Conservation (phyloP, 2,888 invertebrate species). For the Hemicrepidius hirtus region DNA sequence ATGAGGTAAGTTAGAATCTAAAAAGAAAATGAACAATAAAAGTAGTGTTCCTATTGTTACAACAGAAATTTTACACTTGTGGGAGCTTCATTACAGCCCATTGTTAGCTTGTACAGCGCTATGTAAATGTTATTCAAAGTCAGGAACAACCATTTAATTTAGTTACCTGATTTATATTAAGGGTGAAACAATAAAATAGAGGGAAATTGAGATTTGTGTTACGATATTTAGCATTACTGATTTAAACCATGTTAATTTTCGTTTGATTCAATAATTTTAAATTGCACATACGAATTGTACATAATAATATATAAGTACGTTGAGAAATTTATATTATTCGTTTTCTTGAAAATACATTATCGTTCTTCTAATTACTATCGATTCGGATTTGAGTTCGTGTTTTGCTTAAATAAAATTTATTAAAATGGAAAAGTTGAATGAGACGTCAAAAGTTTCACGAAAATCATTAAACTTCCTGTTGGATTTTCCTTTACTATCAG, state of each 20-base stretch:
- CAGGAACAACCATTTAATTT: not conserved
- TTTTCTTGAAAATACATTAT: not conserved
- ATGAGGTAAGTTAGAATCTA: too few relatives aligned
- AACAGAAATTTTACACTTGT: not conserved
- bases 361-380: not conserved
- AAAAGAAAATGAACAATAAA: not conserved
- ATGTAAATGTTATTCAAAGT: constrained; percentile 14
- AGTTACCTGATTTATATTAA: constrained; percentile 2
- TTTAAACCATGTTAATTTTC: too few relatives aligned
- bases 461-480: constrained; percentile 17
- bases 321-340: too few relatives aligned
- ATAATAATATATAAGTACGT: too few relatives aligned
- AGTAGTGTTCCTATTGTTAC: not conserved
- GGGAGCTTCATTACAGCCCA: constrained; percentile 4
- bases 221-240: too few relatives aligned
- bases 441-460: constrained; percentile 1
- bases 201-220: too few relatives aligned
- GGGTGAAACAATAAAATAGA: not conserved
- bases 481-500: constrained; percentile 13
- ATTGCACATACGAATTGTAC: too few relatives aligned
- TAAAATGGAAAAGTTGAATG: constrained; percentile 3
- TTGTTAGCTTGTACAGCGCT: not conserved
- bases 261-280: too few relatives aligned
- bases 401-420: constrained; percentile 11
- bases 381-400: not conserved